Evolutionary conservation across 1,140 invertebrate species (phyloP).

Genomic region (Ephestia elutella): DNA sequence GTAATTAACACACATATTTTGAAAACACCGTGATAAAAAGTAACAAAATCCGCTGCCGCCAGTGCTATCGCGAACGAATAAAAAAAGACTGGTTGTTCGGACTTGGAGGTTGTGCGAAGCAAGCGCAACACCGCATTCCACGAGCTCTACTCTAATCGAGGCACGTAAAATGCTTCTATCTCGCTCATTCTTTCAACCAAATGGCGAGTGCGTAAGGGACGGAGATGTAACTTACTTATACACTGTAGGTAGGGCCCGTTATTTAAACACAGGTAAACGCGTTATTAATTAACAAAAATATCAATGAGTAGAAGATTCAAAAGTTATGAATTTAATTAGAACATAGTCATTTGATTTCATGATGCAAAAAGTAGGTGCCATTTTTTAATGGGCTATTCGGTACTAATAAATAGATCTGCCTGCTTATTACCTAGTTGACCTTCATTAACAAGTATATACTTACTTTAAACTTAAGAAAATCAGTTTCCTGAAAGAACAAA

Average conservation of each 20-base stretch:
- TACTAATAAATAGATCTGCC: too few relatives aligned
- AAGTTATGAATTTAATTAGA: too few relatives aligned
- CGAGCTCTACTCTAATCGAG: slow-evolving; percentile 47
- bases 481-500: too few relatives aligned
- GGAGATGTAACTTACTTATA: slow-evolving; percentile 21
- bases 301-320: background rate
- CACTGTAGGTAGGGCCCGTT: slow-evolving; percentile 64
- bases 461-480: too few relatives aligned
- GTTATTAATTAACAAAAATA: slow-evolving; percentile 4
- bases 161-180: slow-evolving; percentile 42
- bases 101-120: slow-evolving; percentile 52
- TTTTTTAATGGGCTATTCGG: too few relatives aligned
- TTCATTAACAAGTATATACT: too few relatives aligned
- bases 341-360: too few relatives aligned
- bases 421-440: too few relatives aligned
- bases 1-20: slow-evolving; percentile 66
- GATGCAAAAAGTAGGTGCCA: too few relatives aligned
- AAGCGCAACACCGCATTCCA: slow-evolving; percentile 59
- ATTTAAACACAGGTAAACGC: slow-evolving; percentile 59
- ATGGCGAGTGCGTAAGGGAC: slow-evolving; percentile 17
- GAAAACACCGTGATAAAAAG: slow-evolving; percentile 29
- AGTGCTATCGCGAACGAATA: slow-evolving; percentile 45
- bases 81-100: slow-evolving; percentile 61
- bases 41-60: slow-evolving; percentile 26
- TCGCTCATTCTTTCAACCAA: slow-evolving; percentile 27